Evolutionary conservation across 2,888 invertebrate genomes (phyloP).

Genomic region (Allolobophora icterica): DNA sequence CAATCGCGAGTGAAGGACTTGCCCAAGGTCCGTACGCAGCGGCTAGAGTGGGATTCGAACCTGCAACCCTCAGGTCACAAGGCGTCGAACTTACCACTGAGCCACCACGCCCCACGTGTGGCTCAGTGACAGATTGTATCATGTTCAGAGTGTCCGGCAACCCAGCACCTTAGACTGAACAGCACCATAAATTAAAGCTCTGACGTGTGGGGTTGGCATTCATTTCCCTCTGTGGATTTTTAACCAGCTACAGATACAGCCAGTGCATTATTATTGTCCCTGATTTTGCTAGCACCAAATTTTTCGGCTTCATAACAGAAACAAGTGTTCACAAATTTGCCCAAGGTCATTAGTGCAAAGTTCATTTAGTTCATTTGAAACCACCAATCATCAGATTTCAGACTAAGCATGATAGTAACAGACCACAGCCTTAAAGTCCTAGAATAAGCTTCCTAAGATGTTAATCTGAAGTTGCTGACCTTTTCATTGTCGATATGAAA

Average conservation of each 20-base stretch:
- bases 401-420: neutral
- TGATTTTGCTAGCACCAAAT: no score
- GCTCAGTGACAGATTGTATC: no score
- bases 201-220: neutral
- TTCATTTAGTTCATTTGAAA: neutral
- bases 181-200: neutral
- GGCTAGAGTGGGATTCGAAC: no score
- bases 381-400: neutral
- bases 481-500: constrained; percentile 72
- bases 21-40: no score
- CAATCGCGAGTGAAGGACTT: no score
- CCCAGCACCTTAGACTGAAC: neutral
- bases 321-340: neutral
- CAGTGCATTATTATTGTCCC: neutral
- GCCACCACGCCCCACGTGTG: no score
- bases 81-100: no score
- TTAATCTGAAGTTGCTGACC: constrained; percentile 67
- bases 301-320: neutral
- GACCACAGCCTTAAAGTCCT: neutral
- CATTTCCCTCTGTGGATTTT: neutral
- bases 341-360: neutral
- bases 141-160: no score
- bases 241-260: neutral
- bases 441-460: neutral
- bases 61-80: no score